Evolutionary conservation across 2,113 vertebrate species (phyloP), one percentile per base, ranked within the genome.

Genomic region (Onychostoma macrolepis): DNA sequence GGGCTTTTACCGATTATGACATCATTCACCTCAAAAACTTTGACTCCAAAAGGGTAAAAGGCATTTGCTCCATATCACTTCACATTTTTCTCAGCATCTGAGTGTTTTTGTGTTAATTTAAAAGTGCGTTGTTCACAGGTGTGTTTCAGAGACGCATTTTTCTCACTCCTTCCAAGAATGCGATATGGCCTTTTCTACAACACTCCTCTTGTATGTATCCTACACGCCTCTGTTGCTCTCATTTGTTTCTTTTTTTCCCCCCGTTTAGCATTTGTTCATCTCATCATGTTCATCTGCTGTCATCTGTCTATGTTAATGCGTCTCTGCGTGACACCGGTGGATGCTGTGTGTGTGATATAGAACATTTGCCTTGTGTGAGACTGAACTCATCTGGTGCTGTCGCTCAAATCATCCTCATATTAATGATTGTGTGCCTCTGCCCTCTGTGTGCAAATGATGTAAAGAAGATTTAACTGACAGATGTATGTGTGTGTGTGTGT

Each of bases 171-270:
- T 56, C 98, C 98, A 1, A 96, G 98, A 63, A 99, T 99, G 98
- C 94, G 97, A 30, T 99, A 99, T 0, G 98, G 98, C 30, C 94
- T 99, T 63, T 99, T 99, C 92, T 99, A 99, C 88, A 99, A 99
- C 89, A 99, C 98, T 0, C 98, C 98, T 6, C 89, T 99, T 91
- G 98, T 99, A 94, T 96, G 97, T 93, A 75, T 65, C 67, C 4
- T 43, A 38, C 91, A 90, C 92, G 91, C 91, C 90, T 90, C 91
- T 92, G 86, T 92, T 90, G 90, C 86, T 86, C 86, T 90, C 89
- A 38, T n/a, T 89, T 58, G 88, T 89, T 88, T 77, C 89, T 80
- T n/a, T 11, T 7, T 58, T 53, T 30, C 7, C 19, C 12, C 26
- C 9, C 45, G 43, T 58, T 93, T 92, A 90, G 85, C 85, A 80